Conservation (phyloP, 2,888 invertebrate genomes). For the Scaptomyza cyrtandrae region DNA sequence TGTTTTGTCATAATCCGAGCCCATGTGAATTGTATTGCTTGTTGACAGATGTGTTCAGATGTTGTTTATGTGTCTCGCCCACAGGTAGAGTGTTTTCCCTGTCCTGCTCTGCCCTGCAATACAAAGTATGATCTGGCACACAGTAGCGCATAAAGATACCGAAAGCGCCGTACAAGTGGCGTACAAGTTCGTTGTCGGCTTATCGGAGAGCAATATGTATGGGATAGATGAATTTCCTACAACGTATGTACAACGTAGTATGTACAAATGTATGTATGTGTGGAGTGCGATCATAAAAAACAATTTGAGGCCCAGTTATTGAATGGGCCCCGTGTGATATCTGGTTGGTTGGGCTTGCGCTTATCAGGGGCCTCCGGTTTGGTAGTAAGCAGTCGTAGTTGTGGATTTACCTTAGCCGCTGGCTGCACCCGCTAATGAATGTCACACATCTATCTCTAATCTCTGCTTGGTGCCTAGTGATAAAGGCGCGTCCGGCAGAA, state of each 20-base stretch:
- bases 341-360: not conserved
- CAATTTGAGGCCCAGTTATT: conserved; percentile 30
- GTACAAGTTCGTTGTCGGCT: conserved; percentile 18
- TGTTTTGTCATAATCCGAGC: conserved; percentile 5
- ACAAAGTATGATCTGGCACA: too few species aligned
- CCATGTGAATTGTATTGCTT: not conserved
- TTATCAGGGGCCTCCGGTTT: conserved; percentile 25
- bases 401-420: conserved; percentile 21
- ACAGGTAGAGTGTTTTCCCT: not conserved
- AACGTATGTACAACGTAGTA: not conserved
- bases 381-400: conserved; percentile 20
- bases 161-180: conserved; percentile 12
- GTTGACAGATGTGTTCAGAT: not conserved
- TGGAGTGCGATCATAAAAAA: conserved; percentile 30
- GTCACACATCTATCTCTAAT: conserved; percentile 38
- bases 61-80: conserved; percentile 3
- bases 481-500: conserved; percentile 57
- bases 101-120: not conserved
- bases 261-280: not conserved
- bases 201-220: conserved; percentile 22
- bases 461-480: conserved; percentile 27
- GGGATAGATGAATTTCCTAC: conserved; percentile 3
- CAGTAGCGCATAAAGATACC: conserved; percentile 25
- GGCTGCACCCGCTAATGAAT: conserved; percentile 52
- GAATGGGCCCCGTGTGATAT: conserved; percentile 8